A percentile compares a stretch with the other conserved stretches of the same genome.
Conservation (phyloP, 1,140 invertebrate genomes). For the Meloidogyne floridensis region DNA sequence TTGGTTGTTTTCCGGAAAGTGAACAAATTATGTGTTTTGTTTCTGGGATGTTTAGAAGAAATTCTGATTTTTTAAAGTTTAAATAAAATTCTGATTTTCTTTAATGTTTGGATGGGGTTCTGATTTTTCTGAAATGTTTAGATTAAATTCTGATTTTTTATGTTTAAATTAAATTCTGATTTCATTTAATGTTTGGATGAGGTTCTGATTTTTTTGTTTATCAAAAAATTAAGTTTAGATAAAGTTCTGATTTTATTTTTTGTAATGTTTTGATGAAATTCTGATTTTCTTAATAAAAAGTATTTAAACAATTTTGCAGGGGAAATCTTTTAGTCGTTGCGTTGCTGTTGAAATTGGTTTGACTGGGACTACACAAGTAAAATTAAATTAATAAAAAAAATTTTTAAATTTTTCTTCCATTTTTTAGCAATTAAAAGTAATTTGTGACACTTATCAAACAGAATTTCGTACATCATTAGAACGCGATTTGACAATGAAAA, state of each 20-base stretch:
- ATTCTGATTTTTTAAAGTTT: not conserved
- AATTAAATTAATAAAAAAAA: not conserved
- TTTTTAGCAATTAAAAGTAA: constrained; percentile 56
- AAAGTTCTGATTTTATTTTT: no score
- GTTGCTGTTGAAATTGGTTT: constrained; percentile 50
- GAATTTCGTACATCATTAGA: constrained; percentile 50
- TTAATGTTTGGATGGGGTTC: no score
- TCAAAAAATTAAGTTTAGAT: no score
- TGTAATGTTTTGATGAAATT: no score
- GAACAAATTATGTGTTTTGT: no score
- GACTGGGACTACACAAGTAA: constrained; percentile 36
- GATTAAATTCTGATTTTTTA: no score
- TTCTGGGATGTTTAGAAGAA: not conserved
- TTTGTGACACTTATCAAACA: constrained; percentile 48
- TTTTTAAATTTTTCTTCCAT: not conserved
- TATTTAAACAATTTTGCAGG: not conserved
- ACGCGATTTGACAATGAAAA: constrained; percentile 48
- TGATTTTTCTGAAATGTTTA: no score
- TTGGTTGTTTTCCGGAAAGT: no score
- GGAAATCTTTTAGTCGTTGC: constrained; percentile 34
- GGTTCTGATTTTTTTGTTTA: no score
- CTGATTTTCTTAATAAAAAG: not conserved
- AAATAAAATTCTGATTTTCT: not conserved
- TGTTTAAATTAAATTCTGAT: no score
- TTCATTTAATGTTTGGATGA: no score